These are phyloP conservation scores for Rhea americana DNA, from an alignment of 2,113 vertebrate species.

Conservation along the genomic window DNA sequence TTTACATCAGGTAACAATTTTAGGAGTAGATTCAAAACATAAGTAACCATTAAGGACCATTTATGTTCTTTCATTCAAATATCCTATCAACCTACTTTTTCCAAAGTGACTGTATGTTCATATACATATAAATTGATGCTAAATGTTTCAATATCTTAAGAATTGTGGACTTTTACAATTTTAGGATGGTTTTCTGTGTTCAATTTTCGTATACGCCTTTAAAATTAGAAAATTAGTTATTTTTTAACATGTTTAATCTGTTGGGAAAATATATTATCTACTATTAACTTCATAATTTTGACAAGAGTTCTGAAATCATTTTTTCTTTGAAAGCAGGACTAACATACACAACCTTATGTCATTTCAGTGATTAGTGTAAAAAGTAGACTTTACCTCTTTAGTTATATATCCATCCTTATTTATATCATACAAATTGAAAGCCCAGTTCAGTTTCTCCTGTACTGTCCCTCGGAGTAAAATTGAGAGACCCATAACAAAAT, in stretches of 20 bases:
- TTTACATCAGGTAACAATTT: neutral
- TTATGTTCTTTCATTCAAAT: neutral
- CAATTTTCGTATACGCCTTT: neutral
- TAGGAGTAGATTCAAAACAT: neutral
- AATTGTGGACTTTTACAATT: neutral
- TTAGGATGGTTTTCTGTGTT: neutral
- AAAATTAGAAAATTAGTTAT: neutral
- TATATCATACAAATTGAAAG: slow-evolving; percentile 98
- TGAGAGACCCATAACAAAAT: slow-evolving; percentile 96
- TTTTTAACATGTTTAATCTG: neutral
- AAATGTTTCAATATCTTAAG: neutral
- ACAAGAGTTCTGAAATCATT: neutral
- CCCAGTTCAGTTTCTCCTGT: slow-evolving; percentile 98
- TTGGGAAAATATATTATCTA: neutral
- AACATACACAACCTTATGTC: neutral
- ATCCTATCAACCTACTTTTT: neutral
- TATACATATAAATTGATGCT: neutral
- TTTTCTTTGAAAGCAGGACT: neutral
- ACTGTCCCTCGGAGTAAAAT: slow-evolving; percentile 94
- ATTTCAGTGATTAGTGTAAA: neutral
- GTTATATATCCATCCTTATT: slow-evolving; percentile 99
- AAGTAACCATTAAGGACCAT: neutral
- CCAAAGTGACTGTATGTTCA: neutral
- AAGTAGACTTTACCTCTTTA: slow-evolving; percentile 87
- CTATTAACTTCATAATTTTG: neutral